Evolutionary conservation across 30 jellyfish, hydroid and myxozoan species (phyloP).

Genomic region (Aurelia sp.): DNA sequence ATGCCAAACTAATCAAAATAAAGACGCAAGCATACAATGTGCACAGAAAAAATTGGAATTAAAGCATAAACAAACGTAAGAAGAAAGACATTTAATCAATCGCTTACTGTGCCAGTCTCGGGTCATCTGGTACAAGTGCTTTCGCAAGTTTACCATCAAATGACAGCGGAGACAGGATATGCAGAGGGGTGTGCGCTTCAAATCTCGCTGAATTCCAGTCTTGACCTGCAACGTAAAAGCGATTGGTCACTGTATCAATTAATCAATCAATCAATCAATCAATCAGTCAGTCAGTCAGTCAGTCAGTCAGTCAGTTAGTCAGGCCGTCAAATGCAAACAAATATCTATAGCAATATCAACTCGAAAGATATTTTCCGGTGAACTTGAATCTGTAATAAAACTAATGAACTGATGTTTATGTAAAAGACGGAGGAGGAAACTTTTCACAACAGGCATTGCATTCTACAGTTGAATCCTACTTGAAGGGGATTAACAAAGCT

Average conservation of each 20-base stretch:
- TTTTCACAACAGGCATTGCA: too few relatives aligned
- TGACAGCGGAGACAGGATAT: conserved; percentile 83
- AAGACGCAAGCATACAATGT: too few relatives aligned
- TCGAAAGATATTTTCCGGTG: too few relatives aligned
- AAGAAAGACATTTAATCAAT: background rate
- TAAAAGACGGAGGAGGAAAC: too few relatives aligned
- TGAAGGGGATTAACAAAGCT: too few relatives aligned
- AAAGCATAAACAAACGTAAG: background rate
- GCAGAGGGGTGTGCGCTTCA: conserved; percentile 52
- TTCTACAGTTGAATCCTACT: too few relatives aligned
- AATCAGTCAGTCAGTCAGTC: background rate
- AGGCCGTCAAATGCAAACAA: too few relatives aligned
- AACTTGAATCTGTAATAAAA: too few relatives aligned
- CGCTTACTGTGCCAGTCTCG: conserved; percentile 92
- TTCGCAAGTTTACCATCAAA: conserved; percentile 91
- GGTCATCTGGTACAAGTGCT: conserved; percentile 93
- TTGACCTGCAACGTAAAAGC: conserved; percentile 25
- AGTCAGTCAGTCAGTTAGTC: background rate
- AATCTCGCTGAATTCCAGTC: conserved; percentile 80
- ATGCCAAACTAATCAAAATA: too few relatives aligned
- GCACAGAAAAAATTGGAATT: background rate
- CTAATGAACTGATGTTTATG: too few relatives aligned
- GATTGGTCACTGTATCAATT: conserved; percentile 1
- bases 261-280: background rate
- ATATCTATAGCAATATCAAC: too few relatives aligned